Base-by-base conservation (phyloP, 2,888 invertebrate genomes). In the Dusona sp. region DNA sequence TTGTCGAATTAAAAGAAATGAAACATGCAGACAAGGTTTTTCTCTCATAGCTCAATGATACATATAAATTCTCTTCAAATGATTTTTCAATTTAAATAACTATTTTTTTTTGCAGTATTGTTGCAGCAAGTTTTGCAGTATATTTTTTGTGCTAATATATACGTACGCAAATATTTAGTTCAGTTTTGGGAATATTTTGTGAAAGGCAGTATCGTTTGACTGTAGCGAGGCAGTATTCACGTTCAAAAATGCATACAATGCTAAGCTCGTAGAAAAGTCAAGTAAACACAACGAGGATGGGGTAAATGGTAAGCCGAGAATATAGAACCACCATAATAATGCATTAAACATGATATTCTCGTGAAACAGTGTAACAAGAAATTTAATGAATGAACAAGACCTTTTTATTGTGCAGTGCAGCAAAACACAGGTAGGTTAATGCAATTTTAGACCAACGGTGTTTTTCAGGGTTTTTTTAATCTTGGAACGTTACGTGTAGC, bases 331-430 rank as follows among this genome's bases (percentile, higher is more conserved):
- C 42, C 29, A 57, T 73, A 36, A 79, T 22, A 48, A 64, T 79
- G 33, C 83, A 83, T 83, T 57, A 83, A 77, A 73, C 72, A 79
- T 83, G 78, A 83, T 83, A 64, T 78, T 42, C 48, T 36, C 38
- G 16, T 33, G 78, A 13, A 54, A 70, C 70, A n/a, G 77, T 2
- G 64, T 78, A 36, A 29, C 77, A 42, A 72, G 54, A 51, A 38
- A 3, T 38, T 83, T 78, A 42, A 38, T 65, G 70, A 78, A 77
- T 54, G 65, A 51, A 54, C 42, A 22, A 83, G 38, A 51, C 61
- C 64, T 48, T 16, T 48, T 48, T 70, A 38, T 68, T 70, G 33
- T 73, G 6, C 36, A 54, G 11, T 33, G 54, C 9, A 16, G 54
- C 0, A 72, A n/a, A 42, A 42, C 54, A 73, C 64, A 4, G 36